These are phyloP conservation scores for Ormyrus nitidulus DNA, from an alignment of 2,888 invertebrate genomes.

Conservation along the genomic window DNA sequence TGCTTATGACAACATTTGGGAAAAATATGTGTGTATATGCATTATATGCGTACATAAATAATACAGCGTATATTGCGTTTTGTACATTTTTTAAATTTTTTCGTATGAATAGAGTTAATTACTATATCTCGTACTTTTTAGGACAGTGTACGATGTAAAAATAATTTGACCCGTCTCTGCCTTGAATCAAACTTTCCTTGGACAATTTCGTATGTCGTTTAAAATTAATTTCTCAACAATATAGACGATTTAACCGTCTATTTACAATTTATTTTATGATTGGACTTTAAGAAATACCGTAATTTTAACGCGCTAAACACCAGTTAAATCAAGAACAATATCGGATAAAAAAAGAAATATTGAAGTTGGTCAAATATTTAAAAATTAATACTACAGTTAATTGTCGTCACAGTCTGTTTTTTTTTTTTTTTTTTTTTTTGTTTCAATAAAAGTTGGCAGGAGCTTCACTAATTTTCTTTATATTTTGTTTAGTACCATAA, in stretches of 20 bases:
- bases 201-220: conserved; percentile 32
- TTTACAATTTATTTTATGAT: conserved; percentile 18
- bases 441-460: conserved; percentile 58
- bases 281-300: conserved; percentile 1
- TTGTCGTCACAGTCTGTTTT: conserved; percentile 61
- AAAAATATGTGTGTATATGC: conserved; percentile 55
- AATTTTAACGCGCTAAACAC: conserved; percentile 38
- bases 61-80: conserved; percentile 53
- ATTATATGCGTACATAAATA: conserved; percentile 53
- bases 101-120: conserved; percentile 29
- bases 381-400: conserved; percentile 54
- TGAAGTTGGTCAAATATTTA: conserved; percentile 52
- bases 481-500: conserved; percentile 49
- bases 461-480: conserved; percentile 50
- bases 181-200: conserved; percentile 34
- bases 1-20: conserved; percentile 52
- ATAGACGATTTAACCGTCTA: conserved; percentile 41
- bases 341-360: conserved; percentile 32
- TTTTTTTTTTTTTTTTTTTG: conserved; percentile 44
- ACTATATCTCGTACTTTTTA: conserved; percentile 31
- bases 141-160: conserved; percentile 43
- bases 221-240: conserved; percentile 30
- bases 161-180: conserved; percentile 46
- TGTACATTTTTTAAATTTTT: conserved; percentile 50
- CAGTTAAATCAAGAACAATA: conserved; percentile 16